Base-by-base conservation (phyloP, 2,888 invertebrate species). In the Pantelozetes paolii region DNA sequence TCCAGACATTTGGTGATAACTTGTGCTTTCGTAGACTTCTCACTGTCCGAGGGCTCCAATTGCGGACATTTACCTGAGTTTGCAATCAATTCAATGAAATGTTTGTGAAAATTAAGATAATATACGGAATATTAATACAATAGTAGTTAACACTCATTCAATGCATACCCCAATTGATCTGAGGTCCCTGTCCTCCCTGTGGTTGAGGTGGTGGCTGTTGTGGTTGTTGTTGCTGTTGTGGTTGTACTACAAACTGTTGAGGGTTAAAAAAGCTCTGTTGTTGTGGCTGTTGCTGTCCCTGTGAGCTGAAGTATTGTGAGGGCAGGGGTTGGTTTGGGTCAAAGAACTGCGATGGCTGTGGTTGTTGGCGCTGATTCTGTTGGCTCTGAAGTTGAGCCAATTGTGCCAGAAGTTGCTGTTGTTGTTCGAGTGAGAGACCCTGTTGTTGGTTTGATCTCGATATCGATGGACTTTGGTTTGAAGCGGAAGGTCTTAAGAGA, bases 1-100 rank as follows among this genome's bases (percentile, higher is more conserved):
- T 76, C 76, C 13, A 76, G 42, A 71, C 76, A 76, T 67, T 76
- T 76, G 11, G 74, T 76, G 18, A 76, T 76, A 5, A 76, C 76
- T 13, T 30, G 28, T 23, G 76, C 76, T 57, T 76, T 76, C 2
- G 72, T 69, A 15, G 72, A 32, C 50, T 76, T 76, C 45, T 76
- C 76, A 13, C 50, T 48, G 15, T 70, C 71, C 18, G 69, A 72
- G 36, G 76, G 76, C 59, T 76, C 74, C 20, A 76, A 71, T 62
- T 76, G 74, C 32, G 75, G 76, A 71, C 76, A 76, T 54, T 72
- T 57, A 9, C 62, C 62, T 62, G 28, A 62, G 15, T 18, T 15
- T 45, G 36, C n/a, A n/a, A 11, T 42, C 8, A 42, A 42, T 11
- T 11, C 42, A 11, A 42, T 11, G 15, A 42, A 42, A 8, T 42